phyloP scores from a whole-genome alignment of 2,888 invertebrate species.

The Suillia variegata region DNA sequence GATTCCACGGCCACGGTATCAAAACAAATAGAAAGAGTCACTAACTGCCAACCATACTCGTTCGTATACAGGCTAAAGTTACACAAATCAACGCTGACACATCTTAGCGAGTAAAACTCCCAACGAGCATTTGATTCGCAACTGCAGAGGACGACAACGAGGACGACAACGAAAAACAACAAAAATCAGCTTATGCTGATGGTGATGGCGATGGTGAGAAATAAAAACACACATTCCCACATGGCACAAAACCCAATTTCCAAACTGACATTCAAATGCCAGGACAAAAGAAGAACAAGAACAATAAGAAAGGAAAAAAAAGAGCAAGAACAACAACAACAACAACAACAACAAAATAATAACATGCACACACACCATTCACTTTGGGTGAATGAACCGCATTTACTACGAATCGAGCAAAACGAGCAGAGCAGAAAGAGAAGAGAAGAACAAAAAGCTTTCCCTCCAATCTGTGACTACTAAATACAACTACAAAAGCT shows the following conservation, averaged over 20 bases:
- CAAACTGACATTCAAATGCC: constrained; percentile 27
- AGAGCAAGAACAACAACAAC: not conserved
- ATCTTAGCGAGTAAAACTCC: not conserved
- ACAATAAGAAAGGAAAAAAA: constrained; percentile 8
- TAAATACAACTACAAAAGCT: too few relatives aligned
- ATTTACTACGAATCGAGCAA: not conserved
- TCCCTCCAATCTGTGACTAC: too few relatives aligned
- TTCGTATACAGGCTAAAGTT: too few relatives aligned
- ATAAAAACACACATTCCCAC: constrained; percentile 14
- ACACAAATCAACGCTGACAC: too few relatives aligned
- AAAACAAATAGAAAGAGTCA: too few relatives aligned
- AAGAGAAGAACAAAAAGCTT: too few relatives aligned
- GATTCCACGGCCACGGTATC: too few relatives aligned
- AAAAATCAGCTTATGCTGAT: not conserved
- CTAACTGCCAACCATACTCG: too few relatives aligned
- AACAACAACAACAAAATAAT: constrained; percentile 11
- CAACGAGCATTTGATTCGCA: not conserved
- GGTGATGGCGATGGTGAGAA: not conserved
- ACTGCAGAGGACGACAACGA: not conserved
- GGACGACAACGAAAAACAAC: not conserved
- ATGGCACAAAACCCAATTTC: constrained; percentile 27
- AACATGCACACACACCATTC: too few relatives aligned
- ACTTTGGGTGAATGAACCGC: constrained; percentile 21
- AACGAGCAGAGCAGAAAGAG: not conserved
- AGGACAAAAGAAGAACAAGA: constrained; percentile 4